Evolutionary conservation across 2,113 vertebrate species (phyloP), one percentile per base, ranked within the genome.

Genomic region (Columba janthina): DNA sequence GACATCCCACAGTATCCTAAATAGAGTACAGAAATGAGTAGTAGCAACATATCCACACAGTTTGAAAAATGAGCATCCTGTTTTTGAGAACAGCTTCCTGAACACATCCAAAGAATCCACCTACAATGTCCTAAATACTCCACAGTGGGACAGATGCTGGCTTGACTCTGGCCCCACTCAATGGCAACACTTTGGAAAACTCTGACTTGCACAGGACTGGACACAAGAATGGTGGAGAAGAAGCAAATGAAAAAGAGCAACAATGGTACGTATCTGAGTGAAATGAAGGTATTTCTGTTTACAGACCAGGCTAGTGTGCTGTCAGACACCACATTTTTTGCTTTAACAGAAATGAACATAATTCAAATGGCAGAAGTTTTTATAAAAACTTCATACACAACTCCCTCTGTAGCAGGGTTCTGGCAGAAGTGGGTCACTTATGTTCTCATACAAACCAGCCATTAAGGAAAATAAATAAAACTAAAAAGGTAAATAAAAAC

Each of bases 71-170:
- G 6, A 85, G 21, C 36, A 25, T 5, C 17, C 3, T 32, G 15
- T 3, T 75, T 90, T 73, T 77, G 22, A 74, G 38, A 67, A 46
- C 8, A 81, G 36, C 62, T 65, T 61, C 32, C 42, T 64, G 51
- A 36, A 46, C 3, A 21, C 2, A 10, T 10, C 22, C 31, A 36
- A 54, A 54, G 9, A 77, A 69, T 15, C 24, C 53, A 72, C 12
- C 29, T 18, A 10, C 0, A 1, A 32, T 0, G 0, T 42, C 15
- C 26, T 21, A 22, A 0, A 0, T 3, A 3, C 8, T 14, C 20
- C 15, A 6, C 0, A 1, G 28, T 10, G 36, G 10, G 69, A 56
- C 18, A 65, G 72, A 81, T 51, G 34, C 21, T 0, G 2, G 17
- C 12, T 85, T 32, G 38, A 19, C 9, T 28, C 24, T 12, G 18